These are phyloP conservation scores for Actinostola sp. DNA, from an alignment of 92 coral and sea anemone genomes.

Conservation along the genomic window DNA sequence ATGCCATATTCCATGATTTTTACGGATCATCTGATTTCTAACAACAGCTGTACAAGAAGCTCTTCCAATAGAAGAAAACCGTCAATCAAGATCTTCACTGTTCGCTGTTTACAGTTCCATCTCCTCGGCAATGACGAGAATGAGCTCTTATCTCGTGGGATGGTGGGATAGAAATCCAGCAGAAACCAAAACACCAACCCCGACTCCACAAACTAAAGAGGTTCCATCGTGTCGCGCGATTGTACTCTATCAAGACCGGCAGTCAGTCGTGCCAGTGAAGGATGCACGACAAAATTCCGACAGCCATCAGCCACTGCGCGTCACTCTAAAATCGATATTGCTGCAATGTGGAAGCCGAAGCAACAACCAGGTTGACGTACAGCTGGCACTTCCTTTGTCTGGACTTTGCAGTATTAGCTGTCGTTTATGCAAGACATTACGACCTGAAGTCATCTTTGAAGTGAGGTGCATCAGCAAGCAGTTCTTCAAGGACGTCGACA, in stretches of 20 bases:
- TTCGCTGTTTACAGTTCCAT: neutral
- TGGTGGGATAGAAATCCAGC: constrained; percentile 1
- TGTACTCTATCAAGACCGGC: neutral
- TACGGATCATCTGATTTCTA: neutral
- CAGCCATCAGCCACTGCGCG: neutral
- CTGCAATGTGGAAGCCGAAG: neutral
- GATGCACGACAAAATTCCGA: neutral
- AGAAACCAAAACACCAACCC: neutral
- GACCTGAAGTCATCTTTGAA: neutral
- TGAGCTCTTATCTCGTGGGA: neutral
- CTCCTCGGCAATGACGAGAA: neutral
- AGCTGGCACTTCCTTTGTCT: neutral
- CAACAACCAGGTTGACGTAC: neutral
- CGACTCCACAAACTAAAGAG: neutral
- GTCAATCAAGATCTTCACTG: neutral
- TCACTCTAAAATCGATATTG: neutral
- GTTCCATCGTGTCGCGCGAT: neutral
- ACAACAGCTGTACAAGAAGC: constrained; percentile 1
- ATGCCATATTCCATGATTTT: neutral
- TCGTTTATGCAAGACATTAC: neutral
- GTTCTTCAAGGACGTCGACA: neutral
- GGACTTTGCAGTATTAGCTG: neutral
- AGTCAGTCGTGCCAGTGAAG: neutral
- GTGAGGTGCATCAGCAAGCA: neutral
- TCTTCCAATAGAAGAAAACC: neutral